Evolutionary conservation across 1,140 invertebrate genomes (phyloP).

Genomic region (Drosophila watanabei): DNA sequence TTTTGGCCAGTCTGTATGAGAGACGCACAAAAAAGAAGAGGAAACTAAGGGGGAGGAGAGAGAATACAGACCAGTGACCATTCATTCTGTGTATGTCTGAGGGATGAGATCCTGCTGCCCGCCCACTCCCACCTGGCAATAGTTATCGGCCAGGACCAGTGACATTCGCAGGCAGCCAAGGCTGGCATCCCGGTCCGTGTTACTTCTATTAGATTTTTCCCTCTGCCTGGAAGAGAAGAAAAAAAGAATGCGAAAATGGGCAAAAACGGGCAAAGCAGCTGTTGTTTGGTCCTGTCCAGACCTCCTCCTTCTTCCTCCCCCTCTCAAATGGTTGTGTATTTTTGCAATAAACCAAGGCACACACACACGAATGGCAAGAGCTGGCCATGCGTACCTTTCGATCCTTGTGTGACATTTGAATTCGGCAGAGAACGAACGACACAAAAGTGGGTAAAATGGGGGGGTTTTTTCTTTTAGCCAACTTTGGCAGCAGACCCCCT

Average conservation of each 20-base stretch:
- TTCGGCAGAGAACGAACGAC: slow-evolving; percentile 47
- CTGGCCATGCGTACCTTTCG: slow-evolving; percentile 82
- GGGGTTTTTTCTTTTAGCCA: slow-evolving; percentile 69
- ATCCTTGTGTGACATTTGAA: slow-evolving; percentile 84
- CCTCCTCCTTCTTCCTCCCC: neutral
- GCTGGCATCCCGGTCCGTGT: slow-evolving; percentile 35
- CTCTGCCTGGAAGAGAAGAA: neutral
- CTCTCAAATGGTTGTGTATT: slow-evolving; percentile 54
- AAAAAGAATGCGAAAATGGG: slow-evolving; percentile 6
- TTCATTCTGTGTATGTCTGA: slow-evolving; percentile 38
- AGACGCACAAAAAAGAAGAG: slow-evolving; percentile 53
- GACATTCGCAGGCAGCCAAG: slow-evolving; percentile 71
- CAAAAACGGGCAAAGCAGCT: slow-evolving; percentile 60
- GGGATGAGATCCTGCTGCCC: neutral
- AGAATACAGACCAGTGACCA: slow-evolving; percentile 37
- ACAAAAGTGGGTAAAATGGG: slow-evolving; percentile 9
- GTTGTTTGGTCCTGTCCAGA: slow-evolving; percentile 54
- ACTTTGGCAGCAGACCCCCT: slow-evolving; percentile 41
- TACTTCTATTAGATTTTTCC: slow-evolving; percentile 72
- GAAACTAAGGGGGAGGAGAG: neutral
- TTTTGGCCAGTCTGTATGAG: slow-evolving; percentile 45
- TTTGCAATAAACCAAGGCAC: slow-evolving; percentile 71
- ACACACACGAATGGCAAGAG: neutral
- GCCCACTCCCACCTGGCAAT: slow-evolving; percentile 58
- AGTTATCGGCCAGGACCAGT: slow-evolving; percentile 75